These are phyloP conservation scores for Euwallacea similis DNA, from an alignment of 1,140 invertebrate genomes.

Conservation along the genomic window DNA sequence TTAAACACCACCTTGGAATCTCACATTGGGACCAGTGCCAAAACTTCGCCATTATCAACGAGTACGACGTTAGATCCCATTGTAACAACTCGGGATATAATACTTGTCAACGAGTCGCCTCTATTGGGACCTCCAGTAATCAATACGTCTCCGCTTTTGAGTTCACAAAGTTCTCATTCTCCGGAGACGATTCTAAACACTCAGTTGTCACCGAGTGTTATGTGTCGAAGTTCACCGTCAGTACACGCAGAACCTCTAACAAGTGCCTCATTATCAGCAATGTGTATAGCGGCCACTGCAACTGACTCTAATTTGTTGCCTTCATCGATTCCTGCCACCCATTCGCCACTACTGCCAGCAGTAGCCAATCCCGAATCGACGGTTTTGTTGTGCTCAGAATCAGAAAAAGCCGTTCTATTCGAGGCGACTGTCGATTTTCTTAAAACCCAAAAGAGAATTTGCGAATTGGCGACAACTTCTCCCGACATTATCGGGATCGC, in stretches of 20 bases:
- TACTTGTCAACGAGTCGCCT: constrained; percentile 53
- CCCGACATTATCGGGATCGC: constrained; percentile 27
- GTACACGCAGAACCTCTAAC: constrained; percentile 51
- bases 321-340: constrained; percentile 30
- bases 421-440: constrained; percentile 66
- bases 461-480: constrained; percentile 27
- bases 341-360: constrained; percentile 33
- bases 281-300: constrained; percentile 37
- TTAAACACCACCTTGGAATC: constrained; percentile 66
- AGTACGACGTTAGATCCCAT: constrained; percentile 51
- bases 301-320: constrained; percentile 31
- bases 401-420: constrained; percentile 67
- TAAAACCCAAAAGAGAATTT: constrained; percentile 51
- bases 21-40: constrained; percentile 55
- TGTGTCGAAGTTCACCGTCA: constrained; percentile 52
- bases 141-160: constrained; percentile 39
- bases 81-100: constrained; percentile 59
- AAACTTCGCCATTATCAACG: constrained; percentile 35
- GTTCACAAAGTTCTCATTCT: constrained; percentile 18
- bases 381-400: constrained; percentile 57
- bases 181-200: constrained; percentile 64
- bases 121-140: constrained; percentile 50
- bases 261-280: constrained; percentile 37
- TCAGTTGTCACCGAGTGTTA: constrained; percentile 62
- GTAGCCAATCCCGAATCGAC: constrained; percentile 51